Evolutionary conservation across 2,888 invertebrate species (phyloP).

Genomic region (Nasonovia ribisnigri): DNA sequence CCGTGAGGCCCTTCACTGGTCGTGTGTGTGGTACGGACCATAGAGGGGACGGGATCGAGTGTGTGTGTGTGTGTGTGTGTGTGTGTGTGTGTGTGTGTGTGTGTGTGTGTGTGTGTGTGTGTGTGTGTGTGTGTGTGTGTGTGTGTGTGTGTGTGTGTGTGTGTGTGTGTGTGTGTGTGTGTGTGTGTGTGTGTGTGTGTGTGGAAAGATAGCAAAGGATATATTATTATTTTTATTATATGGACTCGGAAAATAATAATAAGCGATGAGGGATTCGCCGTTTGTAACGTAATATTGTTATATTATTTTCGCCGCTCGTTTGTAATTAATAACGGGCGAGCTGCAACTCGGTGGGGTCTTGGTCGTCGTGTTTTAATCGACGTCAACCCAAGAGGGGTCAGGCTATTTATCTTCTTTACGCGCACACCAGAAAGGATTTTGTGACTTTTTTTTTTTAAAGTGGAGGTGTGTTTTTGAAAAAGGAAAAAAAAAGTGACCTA

Average conservation of each 20-base stretch:
- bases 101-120: background rate
- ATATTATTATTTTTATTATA: background rate
- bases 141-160: background rate
- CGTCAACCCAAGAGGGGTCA: constrained; percentile 59
- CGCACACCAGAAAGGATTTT: constrained; percentile 42
- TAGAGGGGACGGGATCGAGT: background rate
- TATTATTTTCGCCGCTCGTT: constrained; percentile 45
- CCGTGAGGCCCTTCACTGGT: background rate
- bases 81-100: background rate
- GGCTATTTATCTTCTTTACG: constrained; percentile 58
- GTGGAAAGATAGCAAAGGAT: constrained; percentile 34
- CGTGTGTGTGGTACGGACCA: background rate
- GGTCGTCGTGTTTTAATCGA: constrained; percentile 57
- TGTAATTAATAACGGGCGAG: constrained; percentile 51
- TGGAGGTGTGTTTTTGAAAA: constrained; percentile 36
- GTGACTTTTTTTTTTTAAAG: constrained; percentile 49
- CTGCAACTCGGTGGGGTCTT: background rate
- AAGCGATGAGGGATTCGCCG: constrained; percentile 46
- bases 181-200: background rate
- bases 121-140: background rate
- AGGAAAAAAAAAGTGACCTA: background rate
- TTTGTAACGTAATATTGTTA: constrained; percentile 33
- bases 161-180: background rate
- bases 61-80: background rate
- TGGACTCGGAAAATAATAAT: constrained; percentile 8